Evolutionary conservation across 2,113 vertebrate species (phyloP).

Genomic region (Cygnus atratus): DNA sequence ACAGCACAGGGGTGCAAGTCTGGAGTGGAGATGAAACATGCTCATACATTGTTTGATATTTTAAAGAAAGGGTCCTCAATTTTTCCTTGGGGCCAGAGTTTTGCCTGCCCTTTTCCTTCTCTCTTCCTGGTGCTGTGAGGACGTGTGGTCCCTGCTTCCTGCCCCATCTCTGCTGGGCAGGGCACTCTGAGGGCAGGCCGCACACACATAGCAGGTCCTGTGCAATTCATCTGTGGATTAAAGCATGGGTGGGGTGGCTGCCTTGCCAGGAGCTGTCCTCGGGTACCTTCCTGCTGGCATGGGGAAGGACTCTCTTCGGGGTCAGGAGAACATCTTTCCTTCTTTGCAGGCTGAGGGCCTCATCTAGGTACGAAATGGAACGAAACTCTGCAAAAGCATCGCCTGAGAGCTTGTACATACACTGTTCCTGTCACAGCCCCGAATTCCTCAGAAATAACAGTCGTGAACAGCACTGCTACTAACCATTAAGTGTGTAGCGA

Average conservation of each 20-base stretch:
- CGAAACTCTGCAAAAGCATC: not conserved
- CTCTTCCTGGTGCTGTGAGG: not conserved
- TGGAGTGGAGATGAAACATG: not conserved
- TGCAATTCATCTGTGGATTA: not conserved
- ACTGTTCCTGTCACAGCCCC: not conserved
- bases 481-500: not conserved
- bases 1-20: not conserved
- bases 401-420: not conserved
- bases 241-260: not conserved
- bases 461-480: not conserved
- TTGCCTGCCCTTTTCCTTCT: not conserved
- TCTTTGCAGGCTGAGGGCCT: not conserved
- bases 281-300: not conserved
- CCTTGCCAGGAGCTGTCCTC: not conserved
- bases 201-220: not conserved
- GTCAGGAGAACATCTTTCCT: not conserved
- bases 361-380: rapidly evolving
- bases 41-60: not conserved
- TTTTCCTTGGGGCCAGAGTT: not conserved
- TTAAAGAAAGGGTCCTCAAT: not conserved
- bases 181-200: rapidly evolving
- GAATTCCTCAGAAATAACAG: not conserved
- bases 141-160: not conserved
- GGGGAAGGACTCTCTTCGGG: not conserved
- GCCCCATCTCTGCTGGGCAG: not conserved